These are phyloP conservation scores for Lagopus leucura DNA, from an alignment of 2,113 vertebrate genomes.

Conservation along the genomic window DNA sequence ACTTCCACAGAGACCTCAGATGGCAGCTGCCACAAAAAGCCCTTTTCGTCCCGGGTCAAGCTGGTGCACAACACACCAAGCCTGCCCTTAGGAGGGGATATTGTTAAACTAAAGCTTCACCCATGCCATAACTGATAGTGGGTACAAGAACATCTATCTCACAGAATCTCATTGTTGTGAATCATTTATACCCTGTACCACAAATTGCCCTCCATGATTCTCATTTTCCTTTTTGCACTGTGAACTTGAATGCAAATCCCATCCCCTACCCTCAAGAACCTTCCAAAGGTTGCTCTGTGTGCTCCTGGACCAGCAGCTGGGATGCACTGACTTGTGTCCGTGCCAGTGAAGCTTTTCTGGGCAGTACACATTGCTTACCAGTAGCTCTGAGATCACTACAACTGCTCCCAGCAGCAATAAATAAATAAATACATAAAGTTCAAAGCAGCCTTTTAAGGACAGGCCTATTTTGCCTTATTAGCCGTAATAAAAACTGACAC, in stretches of 20 bases:
- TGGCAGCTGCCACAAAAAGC: not conserved
- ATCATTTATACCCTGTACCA: not conserved
- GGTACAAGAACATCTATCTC: rapidly evolving
- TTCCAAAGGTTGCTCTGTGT: not conserved
- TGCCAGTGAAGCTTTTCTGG: not conserved
- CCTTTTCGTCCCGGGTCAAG: not conserved
- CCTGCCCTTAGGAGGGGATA: rapidly evolving
- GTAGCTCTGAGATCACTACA: not conserved
- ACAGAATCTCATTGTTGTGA: not conserved
- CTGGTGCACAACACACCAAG: rapidly evolving
- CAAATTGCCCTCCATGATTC: not conserved
- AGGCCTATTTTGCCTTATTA: not conserved
- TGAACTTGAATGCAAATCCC: not conserved
- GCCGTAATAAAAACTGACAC: constrained; percentile 9
- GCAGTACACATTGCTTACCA: not conserved
- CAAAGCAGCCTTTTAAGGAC: not conserved
- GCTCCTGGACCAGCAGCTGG: not conserved
- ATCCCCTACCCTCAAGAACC: not conserved
- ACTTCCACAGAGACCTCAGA: not conserved
- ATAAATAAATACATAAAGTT: not conserved
- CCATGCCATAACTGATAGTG: rapidly evolving
- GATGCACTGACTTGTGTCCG: not conserved
- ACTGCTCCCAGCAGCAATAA: not conserved
- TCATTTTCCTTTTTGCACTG: rapidly evolving
- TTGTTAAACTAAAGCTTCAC: rapidly evolving